Base-by-base conservation (phyloP, 2,888 invertebrate species). In the Rapana venosa region DNA sequence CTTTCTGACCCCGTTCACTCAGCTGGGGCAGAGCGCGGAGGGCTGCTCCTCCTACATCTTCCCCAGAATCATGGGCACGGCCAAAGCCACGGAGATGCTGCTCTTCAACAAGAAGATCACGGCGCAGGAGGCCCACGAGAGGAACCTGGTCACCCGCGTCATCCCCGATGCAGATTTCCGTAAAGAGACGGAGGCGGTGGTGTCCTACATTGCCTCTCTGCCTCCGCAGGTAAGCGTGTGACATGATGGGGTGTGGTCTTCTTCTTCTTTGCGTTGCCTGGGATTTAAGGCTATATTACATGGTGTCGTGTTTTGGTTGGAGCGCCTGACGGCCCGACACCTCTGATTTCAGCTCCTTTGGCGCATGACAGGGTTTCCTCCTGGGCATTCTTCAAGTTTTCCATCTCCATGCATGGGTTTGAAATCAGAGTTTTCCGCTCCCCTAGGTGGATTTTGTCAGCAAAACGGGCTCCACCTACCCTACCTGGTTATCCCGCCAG, bases 1-100 rank as follows among this genome's bases (percentile, higher is more conserved):
- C 91, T 98, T 99, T 96, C 97, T 97, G 90, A 98, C 98, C 26
- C 99, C 99, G 15, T 99, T 99, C 96, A 97, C 98, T 32, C 97
- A 97, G 92, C 96, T 99, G 90, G 99, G 98, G 1, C 97, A 99
- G 92, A 97, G 98, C 70, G 98, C 98, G 32, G 99, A 99, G 97
- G 99, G 98, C 17, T 98, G 98, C 95, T 98, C 99, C 5, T 97
- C 98, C 35, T 98, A 97, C 93, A 97, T 97, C 89, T 98, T 99
- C 95, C 98, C 99, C 0, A 97, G 97, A 94, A 96, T 98, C 88
- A 97, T 99, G 96, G 99, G 99, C 11, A 88, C 97, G 88, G 97
- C 97, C 90, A 98, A 98, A 97, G 97, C 97, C 0, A 96, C 96
- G 92, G 97, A 97, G 93, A 93, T 97, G 93, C 95, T 97, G 56